These are phyloP conservation scores for Nerophis ophidion DNA, from an alignment of 2,113 vertebrate species.

Conservation along the genomic window DNA sequence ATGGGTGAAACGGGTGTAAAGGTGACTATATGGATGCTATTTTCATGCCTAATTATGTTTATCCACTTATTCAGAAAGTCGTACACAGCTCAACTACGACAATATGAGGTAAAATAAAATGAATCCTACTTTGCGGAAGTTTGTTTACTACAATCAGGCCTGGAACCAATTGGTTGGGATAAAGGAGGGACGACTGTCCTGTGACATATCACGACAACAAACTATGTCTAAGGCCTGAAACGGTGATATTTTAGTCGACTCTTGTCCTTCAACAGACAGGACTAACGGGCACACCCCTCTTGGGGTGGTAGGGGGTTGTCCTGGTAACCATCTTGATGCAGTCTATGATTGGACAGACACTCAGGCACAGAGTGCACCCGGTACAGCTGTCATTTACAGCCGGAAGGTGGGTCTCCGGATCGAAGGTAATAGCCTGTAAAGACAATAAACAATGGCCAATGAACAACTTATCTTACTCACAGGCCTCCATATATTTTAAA, in stretches of 20 bases:
- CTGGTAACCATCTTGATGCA: constrained; percentile 92
- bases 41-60: no score
- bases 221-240: not conserved
- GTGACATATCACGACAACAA: not conserved
- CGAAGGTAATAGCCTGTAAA: constrained; percentile 85
- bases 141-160: no score
- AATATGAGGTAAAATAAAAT: no score
- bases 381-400: constrained; percentile 82
- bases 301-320: constrained; percentile 79
- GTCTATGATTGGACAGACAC: constrained; percentile 90
- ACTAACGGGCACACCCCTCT: constrained; percentile 81
- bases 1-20: no score
- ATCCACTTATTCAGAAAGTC: no score
- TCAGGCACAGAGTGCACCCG: constrained; percentile 87
- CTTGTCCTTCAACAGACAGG: constrained; percentile 59
- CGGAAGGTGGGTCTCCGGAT: constrained; percentile 86
- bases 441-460: not conserved
- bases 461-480: not conserved
- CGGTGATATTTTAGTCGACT: not conserved
- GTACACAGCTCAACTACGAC: no score
- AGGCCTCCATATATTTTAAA: no score
- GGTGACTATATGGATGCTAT: no score
- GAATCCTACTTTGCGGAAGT: no score
- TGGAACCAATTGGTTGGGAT: no score
- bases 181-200: no score